These are phyloP conservation scores for Onychomys leucogaster DNA, from an alignment of 2,797 vertebrate genomes.

Conservation along the genomic window DNA sequence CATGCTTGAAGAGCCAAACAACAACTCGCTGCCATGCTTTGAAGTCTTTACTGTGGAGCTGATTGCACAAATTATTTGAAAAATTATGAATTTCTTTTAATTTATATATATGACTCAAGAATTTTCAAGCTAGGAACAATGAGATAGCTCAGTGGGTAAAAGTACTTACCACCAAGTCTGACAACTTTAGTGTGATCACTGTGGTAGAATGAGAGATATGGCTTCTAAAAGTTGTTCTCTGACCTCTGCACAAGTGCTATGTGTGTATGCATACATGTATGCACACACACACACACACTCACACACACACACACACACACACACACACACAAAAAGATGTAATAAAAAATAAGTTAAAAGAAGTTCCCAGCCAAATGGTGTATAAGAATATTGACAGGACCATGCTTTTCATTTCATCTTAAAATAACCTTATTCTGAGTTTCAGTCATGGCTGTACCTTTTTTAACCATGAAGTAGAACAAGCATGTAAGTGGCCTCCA, in stretches of 20 bases:
- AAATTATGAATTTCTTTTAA: constrained; percentile 40
- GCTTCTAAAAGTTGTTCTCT: neutral
- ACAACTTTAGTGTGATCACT: neutral
- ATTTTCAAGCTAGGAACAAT: neutral
- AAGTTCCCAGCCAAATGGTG: neutral
- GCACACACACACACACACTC: no score
- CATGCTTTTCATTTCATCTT: neutral
- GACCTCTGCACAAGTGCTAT: neutral
- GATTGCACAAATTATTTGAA: constrained; percentile 50
- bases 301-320: no score
- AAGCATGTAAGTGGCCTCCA: neutral
- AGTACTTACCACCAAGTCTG: neutral
- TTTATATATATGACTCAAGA: constrained; percentile 10
- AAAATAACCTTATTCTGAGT: constrained; percentile 33
- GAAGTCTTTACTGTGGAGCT: constrained; percentile 21
- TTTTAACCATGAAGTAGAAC: neutral
- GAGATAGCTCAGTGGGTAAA: neutral
- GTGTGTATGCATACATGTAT: neutral
- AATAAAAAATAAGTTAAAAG: neutral
- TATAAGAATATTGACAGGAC: constrained; percentile 27
- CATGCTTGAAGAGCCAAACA: constrained; percentile 16
- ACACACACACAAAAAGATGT: neutral
- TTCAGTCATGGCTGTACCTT: neutral
- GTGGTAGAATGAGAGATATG: neutral
- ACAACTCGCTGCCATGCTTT: neutral